Evolutionary conservation across 1,140 invertebrate species (phyloP).

Genomic region (Nomia melanderi): DNA sequence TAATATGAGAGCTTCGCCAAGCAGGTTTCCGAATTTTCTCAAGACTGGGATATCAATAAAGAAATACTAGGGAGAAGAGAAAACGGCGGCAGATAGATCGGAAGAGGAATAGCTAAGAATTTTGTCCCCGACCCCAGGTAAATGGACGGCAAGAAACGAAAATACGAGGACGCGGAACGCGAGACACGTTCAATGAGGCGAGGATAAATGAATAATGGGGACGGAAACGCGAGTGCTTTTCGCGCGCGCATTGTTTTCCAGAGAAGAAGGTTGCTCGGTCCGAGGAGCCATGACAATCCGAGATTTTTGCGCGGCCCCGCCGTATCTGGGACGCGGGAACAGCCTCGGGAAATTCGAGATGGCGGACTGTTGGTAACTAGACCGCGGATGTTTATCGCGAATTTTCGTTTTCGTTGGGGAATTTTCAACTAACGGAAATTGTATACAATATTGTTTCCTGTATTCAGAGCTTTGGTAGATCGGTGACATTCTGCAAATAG

Average conservation of each 20-base stretch:
- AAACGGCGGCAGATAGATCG: not conserved
- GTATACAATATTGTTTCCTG: too few species aligned
- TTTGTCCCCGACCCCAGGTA: not conserved
- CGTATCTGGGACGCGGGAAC: not conserved
- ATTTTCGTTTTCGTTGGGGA: too few species aligned
- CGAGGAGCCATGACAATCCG: constrained; percentile 17
- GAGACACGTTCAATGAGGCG: not conserved
- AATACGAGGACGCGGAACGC: not conserved
- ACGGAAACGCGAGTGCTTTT: constrained; percentile 22
- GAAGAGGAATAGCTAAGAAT: too few species aligned
- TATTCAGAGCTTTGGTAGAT: too few species aligned
- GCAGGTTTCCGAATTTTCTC: too few species aligned
- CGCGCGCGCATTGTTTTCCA: not conserved
- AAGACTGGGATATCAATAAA: too few species aligned
- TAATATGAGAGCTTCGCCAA: too few species aligned
- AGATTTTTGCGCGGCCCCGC: not conserved
- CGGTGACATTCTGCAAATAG: too few species aligned
- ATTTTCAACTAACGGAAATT: too few species aligned
- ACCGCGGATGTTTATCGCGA: too few species aligned
- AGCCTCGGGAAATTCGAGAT: not conserved
- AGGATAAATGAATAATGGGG: constrained; percentile 15
- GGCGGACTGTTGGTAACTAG: not conserved
- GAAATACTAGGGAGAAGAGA: too few species aligned
- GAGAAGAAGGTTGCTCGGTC: not conserved
- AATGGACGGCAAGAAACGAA: not conserved